Evolutionary conservation across 2,113 vertebrate genomes (phyloP).

Genomic region (Addax nasomaculatus): DNA sequence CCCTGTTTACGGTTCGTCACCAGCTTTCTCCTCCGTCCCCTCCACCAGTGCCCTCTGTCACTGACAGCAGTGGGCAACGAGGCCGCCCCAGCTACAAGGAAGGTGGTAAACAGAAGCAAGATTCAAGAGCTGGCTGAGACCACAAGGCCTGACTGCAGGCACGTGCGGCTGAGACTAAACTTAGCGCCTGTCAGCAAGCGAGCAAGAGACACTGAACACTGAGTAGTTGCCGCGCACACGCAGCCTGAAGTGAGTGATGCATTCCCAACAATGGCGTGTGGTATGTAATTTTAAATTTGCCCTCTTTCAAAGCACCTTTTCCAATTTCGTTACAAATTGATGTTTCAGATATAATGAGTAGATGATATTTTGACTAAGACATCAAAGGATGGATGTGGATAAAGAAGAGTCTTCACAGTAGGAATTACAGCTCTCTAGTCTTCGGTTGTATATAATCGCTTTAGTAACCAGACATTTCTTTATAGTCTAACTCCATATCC

Average conservation of each 20-base stretch:
- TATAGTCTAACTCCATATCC: neutral
- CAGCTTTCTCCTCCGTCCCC: neutral
- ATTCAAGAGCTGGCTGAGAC: neutral
- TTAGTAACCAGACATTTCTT: neutral
- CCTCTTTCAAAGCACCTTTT: neutral
- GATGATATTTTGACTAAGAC: neutral
- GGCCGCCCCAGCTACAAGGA: neutral
- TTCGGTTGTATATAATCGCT: neutral
- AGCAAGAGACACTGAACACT: neutral
- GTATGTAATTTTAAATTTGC: neutral
- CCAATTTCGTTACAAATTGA: neutral
- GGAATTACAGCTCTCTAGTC: neutral
- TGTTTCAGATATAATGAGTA: neutral
- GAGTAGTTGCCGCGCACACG: neutral
- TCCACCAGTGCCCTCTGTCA: neutral
- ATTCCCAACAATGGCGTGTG: neutral
- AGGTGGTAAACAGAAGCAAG: neutral
- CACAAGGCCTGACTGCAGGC: neutral
- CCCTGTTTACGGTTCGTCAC: neutral
- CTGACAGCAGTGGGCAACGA: neutral
- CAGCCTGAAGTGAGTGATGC: neutral
- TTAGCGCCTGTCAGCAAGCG: neutral
- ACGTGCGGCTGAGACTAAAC: neutral
- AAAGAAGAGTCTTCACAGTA: neutral
- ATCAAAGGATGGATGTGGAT: neutral